Base-by-base conservation (phyloP, 2,888 invertebrate genomes). In the Leucophenga maculata region DNA sequence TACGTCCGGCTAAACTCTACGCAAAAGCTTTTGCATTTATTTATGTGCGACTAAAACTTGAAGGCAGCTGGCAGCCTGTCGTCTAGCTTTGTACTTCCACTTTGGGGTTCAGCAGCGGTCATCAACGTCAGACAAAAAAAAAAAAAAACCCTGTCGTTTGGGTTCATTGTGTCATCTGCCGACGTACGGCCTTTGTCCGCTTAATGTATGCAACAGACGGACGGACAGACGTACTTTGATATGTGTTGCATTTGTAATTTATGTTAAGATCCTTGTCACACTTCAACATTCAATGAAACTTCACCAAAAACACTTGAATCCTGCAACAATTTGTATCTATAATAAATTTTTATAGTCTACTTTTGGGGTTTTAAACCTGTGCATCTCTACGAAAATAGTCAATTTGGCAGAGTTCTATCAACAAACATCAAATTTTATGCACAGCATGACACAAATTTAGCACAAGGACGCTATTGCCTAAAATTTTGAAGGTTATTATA, bases 11-110 rank as follows among this genome's bases (percentile, higher is more conserved):
- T n/a, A n/a, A n/a, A n/a, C n/a, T n/a, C n/a, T n/a, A n/a, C 22
- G 8, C 54, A 18, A 11, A 39, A 60, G 60, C 18, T 11, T 20
- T 64, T 64, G 62, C 62, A 64, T 64, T 64, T 64, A 64, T 64
- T 57, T 57, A 57, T 57, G 13, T 57, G 8, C 14, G 16, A 50
- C 50, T 50, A 50, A 39, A 39, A 50, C 14, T 16, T 50, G 14
- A 50, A 18, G 6, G 16, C 50, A 8, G 39, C 11, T 39, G 32
- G 3, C 32, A 48, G 8, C 6, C 50, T 16, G 50, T 16, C 50
- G 50, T 16, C 50, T 46, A 62, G 16, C 14, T 62, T 16, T 62
- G 44, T 20, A 26, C 26, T 39, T 39, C 39, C n/a, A n/a, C n/a
- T n/a, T 6, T 39, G 39, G 11, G 39, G 39, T 39, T 39, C 39